phyloP scores from a whole-genome alignment of 2,113 vertebrate genomes.

The Brachypodius melanocephalos region DNA sequence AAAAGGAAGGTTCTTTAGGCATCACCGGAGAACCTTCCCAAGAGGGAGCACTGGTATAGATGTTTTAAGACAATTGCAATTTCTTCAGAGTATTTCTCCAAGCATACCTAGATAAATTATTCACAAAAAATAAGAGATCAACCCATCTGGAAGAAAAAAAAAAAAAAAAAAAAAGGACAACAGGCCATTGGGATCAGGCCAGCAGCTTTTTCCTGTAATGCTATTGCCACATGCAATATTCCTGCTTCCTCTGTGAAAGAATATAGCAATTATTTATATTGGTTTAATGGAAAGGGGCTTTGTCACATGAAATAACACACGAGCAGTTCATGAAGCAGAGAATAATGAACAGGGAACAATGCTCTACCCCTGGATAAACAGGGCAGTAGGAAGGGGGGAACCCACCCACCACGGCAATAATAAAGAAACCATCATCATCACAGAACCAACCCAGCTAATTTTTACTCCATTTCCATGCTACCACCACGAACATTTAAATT shows the following conservation, averaged over 20 bases:
- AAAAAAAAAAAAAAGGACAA: background rate
- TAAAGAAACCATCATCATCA: background rate
- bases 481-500: background rate
- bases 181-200: background rate
- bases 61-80: background rate
- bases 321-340: background rate
- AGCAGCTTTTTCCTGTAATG: background rate
- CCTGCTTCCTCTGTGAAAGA: background rate
- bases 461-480: background rate
- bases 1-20: background rate
- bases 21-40: background rate
- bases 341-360: background rate
- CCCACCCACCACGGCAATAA: background rate
- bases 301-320: background rate
- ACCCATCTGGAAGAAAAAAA: background rate
- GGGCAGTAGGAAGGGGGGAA: background rate
- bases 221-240: background rate
- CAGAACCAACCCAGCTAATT: background rate
- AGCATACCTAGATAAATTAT: conserved; percentile 32
- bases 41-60: background rate
- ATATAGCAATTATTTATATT: conserved; percentile 17
- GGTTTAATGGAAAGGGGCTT: conserved; percentile 2
- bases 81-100: background rate
- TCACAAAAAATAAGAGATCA: conserved; percentile 34
- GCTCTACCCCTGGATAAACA: background rate